Evolutionary conservation across 2,888 invertebrate genomes (phyloP).

Genomic region (Macrophya alboannulata): DNA sequence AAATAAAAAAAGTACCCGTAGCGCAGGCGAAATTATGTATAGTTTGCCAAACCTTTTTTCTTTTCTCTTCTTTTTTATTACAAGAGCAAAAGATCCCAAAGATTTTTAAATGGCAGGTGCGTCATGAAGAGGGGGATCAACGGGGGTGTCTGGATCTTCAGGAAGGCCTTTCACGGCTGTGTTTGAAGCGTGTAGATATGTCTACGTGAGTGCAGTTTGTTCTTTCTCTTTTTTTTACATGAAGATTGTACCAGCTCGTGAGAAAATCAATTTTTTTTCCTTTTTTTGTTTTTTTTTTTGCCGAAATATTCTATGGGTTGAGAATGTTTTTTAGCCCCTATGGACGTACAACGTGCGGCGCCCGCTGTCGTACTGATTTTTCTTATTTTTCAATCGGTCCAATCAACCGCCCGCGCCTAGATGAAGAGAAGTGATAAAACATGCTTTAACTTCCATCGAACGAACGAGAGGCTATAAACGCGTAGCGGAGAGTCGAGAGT

Average conservation of each 20-base stretch:
- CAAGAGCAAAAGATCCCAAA: background rate
- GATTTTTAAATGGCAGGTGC: constrained; percentile 26
- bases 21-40: background rate
- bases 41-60: background rate
- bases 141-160: background rate
- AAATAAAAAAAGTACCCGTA: background rate
- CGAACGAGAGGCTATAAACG: constrained; percentile 68
- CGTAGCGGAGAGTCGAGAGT: constrained; percentile 14
- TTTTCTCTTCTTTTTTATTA: background rate
- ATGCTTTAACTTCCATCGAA: constrained; percentile 63
- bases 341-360: background rate
- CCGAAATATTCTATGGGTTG: background rate
- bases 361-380: constrained; percentile 12
- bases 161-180: background rate
- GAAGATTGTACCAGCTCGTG: background rate
- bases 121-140: background rate
- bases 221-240: background rate
- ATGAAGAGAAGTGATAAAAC: constrained; percentile 72
- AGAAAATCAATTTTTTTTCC: background rate
- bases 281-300: background rate
- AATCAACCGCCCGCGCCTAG: constrained; percentile 61
- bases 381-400: constrained; percentile 53
- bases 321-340: constrained; percentile 11
- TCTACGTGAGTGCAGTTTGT: background rate
- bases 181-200: background rate